Base-by-base conservation (phyloP, 1,140 invertebrate genomes). In the Drosophila micromelanica region DNA sequence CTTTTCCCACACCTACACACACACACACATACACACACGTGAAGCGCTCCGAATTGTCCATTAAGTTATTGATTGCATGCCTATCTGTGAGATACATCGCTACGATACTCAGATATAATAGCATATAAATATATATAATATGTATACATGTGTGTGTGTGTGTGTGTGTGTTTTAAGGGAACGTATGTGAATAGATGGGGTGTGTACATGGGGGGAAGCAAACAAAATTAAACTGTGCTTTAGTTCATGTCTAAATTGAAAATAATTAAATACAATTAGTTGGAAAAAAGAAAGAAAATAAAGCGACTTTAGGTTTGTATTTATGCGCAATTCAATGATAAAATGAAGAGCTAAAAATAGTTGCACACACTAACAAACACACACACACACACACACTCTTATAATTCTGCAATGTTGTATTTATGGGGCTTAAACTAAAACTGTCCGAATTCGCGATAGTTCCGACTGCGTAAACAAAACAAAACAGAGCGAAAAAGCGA, bases 261-360 rank as follows among this genome's bases (percentile, higher is more conserved):
- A 82, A 78, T 82, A 86, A 81, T 81, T 78, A 87, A 87, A 63
- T 70, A 80, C 75, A 87, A 81, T 86, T 86, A 87, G 77, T 76
- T 32, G 45, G 12, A 51, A 52, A n/a, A 54, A 67, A 57, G 15
- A 48, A 48, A 70, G 43, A 32, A 45, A 46, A 37, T 49, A 57
- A 43, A 65, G 48, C 63, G 61, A 72, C 57, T 78, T 27, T 49
- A 37, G 30, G 23, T 45, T 78, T 73, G n/a, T 73, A 80, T 71
- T 80, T 80, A 86, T 71, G 77, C 57, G 62, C 73, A 77, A 73
- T 86, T 85, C 73, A 80, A 67, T 77, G 56, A 63, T 73, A 73
- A 84, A 84, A 65, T 64, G 54, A 79, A 71, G 30, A 54, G 62
- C 71, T 79, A 78, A 70, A 74, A 78, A 82, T 81, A 78, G 62